Evolutionary conservation across 1,140 invertebrate genomes (phyloP).

Genomic region (Piezodorus guildinii): DNA sequence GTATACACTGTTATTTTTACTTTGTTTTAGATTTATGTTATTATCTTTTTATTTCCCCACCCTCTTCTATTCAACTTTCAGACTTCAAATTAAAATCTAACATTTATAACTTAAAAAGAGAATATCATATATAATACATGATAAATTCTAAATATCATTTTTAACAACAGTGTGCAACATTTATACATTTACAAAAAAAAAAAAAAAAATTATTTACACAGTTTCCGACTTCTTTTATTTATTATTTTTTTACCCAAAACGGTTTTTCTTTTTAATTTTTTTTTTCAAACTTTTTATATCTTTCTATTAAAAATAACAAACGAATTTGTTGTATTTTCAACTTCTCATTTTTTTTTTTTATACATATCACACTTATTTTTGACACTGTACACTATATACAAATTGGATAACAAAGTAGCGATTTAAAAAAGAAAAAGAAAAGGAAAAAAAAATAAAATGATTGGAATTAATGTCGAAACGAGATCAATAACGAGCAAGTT

Average conservation of each 20-base stretch:
- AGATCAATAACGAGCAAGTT: constrained; percentile 1
- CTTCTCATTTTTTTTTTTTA: constrained; percentile 6
- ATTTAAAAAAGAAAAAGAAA: constrained; percentile 1
- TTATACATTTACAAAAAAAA: constrained; percentile 11
- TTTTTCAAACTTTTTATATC: background rate
- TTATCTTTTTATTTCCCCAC: background rate
- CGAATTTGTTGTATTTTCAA: background rate
- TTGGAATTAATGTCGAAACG: background rate
- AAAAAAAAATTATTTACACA: background rate
- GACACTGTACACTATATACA: constrained; percentile 14
- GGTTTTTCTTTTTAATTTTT: no score
- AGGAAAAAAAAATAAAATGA: background rate
- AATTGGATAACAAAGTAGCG: background rate
- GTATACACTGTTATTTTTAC: constrained; percentile 4
- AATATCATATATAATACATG: constrained; percentile 12
- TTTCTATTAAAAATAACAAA: constrained; percentile 9
- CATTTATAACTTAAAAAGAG: constrained; percentile 9
- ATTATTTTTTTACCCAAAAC: no score
- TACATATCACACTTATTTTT: constrained; percentile 10
- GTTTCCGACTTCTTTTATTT: no score
- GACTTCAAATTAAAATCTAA: constrained; percentile 4
- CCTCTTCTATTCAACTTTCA: background rate
- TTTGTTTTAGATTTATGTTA: background rate
- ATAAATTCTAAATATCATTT: constrained; percentile 13
- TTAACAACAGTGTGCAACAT: constrained; percentile 13